Conservation (phyloP, 2,113 vertebrate species). For the Dolichotis patagonum region DNA sequence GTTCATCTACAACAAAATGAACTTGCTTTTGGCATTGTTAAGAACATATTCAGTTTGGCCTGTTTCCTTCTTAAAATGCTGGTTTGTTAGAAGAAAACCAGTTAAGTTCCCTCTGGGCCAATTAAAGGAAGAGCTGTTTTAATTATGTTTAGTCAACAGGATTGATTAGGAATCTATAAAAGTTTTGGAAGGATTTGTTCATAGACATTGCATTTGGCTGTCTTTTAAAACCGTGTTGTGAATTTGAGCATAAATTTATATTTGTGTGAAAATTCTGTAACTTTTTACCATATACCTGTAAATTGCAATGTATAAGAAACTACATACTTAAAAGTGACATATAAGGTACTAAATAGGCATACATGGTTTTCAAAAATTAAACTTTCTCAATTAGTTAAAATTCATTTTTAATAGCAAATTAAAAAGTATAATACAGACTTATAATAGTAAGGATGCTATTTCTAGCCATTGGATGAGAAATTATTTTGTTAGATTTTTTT, state of each 20-base stretch:
- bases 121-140: slow-evolving; percentile 47
- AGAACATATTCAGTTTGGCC: neutral
- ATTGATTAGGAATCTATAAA: slow-evolving; percentile 49
- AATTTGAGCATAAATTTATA: neutral
- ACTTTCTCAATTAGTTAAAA: neutral
- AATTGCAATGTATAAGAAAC: slow-evolving; percentile 7
- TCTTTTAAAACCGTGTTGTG: slow-evolving; percentile 32
- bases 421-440: neutral
- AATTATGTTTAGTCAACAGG: slow-evolving; percentile 48
- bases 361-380: slow-evolving; percentile 5
- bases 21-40: slow-evolving; percentile 26
- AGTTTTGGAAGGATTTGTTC: neutral
- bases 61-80: slow-evolving; percentile 51
- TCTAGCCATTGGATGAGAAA: neutral
- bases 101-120: neutral
- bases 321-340: neutral
- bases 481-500: neutral
- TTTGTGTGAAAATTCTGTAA: neutral
- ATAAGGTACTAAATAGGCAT: slow-evolving; percentile 24
- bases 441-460: neutral
- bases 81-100: slow-evolving; percentile 50
- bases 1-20: neutral
- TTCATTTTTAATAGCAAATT: neutral
- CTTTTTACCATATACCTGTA: neutral
- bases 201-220: neutral